Base-by-base conservation (phyloP, 2,797 vertebrate genomes). In the Halcyon smyrnensis region DNA sequence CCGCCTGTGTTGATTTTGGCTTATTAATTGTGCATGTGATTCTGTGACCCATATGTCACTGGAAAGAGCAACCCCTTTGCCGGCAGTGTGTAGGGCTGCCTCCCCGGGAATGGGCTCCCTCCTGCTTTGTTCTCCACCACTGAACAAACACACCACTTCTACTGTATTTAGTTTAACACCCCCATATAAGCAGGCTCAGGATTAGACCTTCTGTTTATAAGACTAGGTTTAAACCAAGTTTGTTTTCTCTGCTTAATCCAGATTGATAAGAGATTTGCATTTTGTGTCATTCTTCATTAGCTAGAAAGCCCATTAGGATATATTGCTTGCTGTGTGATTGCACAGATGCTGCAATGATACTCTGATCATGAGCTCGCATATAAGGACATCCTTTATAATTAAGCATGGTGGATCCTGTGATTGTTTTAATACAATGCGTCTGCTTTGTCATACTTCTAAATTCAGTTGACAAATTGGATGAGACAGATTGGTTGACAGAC, bases 131-230 rank as follows among this genome's bases (percentile, higher is more conserved):
- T 94, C 95, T 81, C 70, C 60, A 36, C 43, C 90, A 89, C 79
- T 90, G 80, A 95, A 73, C 80, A 96, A 95, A 91, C 60, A 95
- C 51, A 73, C 62, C 36, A 34, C 87, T 95, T 75, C 91, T 90
- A 71, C 85, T 79, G 85, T 84, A 84, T 82, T 91, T 95, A 89
- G 63, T 94, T 93, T 94, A 95, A 97, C 90, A 93, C 74, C 34
- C 43, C 80, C 59, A 18, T 57, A 90, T 84, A 96, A 95, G 85
- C 67, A 94, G 89, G 90, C 70, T 96, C 86, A 83, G 90, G 94
- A 97, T 96, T 97, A 96, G 93, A 48, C 83, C 67, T 93, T 90
- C 87, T 96, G 94, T 93, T 95, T 96, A 70, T 93, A 95, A 95
- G 83, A 73, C 83, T 56, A 74, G 85, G 85, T 91, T 95, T 96